These are phyloP conservation scores for Pogonomyrmex barbatus DNA, from an alignment of 1,140 invertebrate species.

Conservation along the genomic window DNA sequence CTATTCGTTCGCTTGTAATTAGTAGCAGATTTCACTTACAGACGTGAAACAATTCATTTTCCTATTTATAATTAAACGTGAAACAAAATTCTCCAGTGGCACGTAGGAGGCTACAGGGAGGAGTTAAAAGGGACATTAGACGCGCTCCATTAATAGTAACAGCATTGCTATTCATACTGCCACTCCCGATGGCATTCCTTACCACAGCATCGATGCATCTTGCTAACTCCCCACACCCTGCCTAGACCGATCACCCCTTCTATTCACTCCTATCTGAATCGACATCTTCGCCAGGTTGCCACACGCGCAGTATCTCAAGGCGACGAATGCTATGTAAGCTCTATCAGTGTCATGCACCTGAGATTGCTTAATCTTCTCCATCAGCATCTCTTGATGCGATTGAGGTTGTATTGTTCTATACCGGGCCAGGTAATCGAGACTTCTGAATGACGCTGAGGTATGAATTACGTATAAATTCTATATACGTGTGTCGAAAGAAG, in stretches of 20 bases:
- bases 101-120: not conserved
- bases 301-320: conserved; percentile 54
- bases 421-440: not conserved
- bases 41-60: conserved; percentile 13
- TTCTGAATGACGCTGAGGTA: not conserved
- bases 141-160: conserved; percentile 72
- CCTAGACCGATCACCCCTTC: conserved; percentile 26
- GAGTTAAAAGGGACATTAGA: conserved; percentile 58
- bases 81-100: not conserved
- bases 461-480: not conserved
- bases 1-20: not conserved
- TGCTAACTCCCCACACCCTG: not conserved
- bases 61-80: conserved; percentile 50
- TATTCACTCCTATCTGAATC: conserved; percentile 38
- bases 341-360: conserved; percentile 63
- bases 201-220: conserved; percentile 49
- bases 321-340: conserved; percentile 55
- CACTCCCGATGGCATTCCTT: conserved; percentile 50
- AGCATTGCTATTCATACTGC: conserved; percentile 69
- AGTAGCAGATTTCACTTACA: not conserved
- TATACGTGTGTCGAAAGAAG: not conserved
- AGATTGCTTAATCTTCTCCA: conserved; percentile 61
- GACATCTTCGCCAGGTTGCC: conserved; percentile 15
- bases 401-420: conserved; percentile 47
- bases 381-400: conserved; percentile 3